Conservation (phyloP, 2,797 vertebrate species). For the Onychomys leucogaster region DNA sequence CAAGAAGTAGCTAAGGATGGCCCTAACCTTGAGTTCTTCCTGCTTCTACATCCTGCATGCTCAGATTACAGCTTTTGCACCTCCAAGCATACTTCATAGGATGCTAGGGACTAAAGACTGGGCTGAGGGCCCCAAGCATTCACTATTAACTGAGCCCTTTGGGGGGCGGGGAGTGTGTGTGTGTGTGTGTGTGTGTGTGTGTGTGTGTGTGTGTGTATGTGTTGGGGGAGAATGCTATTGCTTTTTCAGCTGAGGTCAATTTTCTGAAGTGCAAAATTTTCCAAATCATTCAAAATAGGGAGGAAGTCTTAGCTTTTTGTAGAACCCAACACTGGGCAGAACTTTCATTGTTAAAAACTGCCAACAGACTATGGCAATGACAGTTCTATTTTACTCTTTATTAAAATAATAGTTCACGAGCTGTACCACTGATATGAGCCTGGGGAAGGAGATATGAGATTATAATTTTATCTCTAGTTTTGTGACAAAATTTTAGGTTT, state of each 20-base stretch:
- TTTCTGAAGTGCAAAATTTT: slow-evolving; percentile 31
- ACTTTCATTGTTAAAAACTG: slow-evolving; percentile 45
- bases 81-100: background rate
- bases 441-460: slow-evolving; percentile 1
- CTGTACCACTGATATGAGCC: background rate
- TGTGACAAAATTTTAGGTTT: slow-evolving; percentile 63
- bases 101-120: background rate
- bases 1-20: background rate
- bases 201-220: too few relatives aligned
- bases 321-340: background rate
- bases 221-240: background rate
- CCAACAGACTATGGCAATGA: slow-evolving; percentile 4
- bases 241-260: background rate
- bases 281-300: slow-evolving; percentile 27
- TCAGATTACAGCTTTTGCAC: background rate
- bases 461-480: slow-evolving; percentile 56
- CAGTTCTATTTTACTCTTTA: slow-evolving; percentile 53
- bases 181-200: too few relatives aligned
- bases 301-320: slow-evolving; percentile 9
- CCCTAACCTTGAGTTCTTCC: background rate
- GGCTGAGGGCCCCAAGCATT: too few relatives aligned
- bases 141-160: too few relatives aligned
- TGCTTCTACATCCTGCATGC: background rate
- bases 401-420: slow-evolving; percentile 71
- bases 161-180: too few relatives aligned